These are phyloP conservation scores for Microctonus aethiopoides DNA, from an alignment of 2,888 invertebrate genomes.

Conservation along the genomic window DNA sequence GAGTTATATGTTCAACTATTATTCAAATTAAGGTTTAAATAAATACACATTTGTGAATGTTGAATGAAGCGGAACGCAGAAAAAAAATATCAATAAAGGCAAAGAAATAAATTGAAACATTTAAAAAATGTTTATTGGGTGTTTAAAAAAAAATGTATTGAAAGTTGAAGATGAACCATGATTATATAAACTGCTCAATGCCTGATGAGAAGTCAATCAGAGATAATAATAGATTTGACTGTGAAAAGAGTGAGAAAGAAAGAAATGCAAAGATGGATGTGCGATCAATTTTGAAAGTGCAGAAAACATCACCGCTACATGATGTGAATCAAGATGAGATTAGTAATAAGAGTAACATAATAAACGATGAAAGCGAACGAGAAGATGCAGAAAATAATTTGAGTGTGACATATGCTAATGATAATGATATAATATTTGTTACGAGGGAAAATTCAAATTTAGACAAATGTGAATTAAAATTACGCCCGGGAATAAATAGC, in stretches of 20 bases:
- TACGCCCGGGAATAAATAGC: not conserved
- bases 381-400: not conserved
- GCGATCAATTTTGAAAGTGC: not conserved
- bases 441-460: not conserved
- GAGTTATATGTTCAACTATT: not conserved
- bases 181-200: not conserved
- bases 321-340: not conserved
- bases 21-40: not conserved
- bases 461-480: not conserved
- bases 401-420: not conserved
- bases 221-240: not conserved
- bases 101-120: not conserved
- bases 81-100: not conserved
- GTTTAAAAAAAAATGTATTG: not conserved
- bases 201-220: not conserved
- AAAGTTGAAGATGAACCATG: not conserved
- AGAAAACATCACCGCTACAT: not conserved
- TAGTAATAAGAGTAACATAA: not conserved
- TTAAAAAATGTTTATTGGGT: slow-evolving; percentile 26
- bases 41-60: not conserved
- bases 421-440: not conserved
- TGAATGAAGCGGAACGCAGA: not conserved
- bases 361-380: not conserved
- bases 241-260: not conserved
- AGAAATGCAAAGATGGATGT: not conserved